Conservation (phyloP, 2,113 vertebrate genomes). For the Forbesichthys agassizii region DNA sequence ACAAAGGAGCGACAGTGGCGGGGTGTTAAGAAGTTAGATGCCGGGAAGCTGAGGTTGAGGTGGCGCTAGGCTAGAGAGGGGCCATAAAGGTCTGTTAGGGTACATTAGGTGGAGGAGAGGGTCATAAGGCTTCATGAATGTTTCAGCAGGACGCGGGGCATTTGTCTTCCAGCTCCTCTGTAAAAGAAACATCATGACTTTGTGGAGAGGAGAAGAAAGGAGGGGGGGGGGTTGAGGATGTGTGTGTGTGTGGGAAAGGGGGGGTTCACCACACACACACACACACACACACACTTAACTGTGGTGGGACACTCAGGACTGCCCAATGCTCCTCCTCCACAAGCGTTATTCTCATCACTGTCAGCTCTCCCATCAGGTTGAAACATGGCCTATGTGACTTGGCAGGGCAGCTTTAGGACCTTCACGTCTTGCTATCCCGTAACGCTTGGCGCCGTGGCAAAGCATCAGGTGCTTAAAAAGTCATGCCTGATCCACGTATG, state of each 20-base stretch:
- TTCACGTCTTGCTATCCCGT: slow-evolving; percentile 22
- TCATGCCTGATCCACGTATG: slow-evolving; percentile 21
- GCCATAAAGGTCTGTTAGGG: slow-evolving; percentile 74
- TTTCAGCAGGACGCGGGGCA: slow-evolving; percentile 67
- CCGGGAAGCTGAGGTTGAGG: slow-evolving; percentile 69
- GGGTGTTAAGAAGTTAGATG: slow-evolving; percentile 75
- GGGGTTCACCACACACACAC: not conserved
- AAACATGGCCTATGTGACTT: slow-evolving; percentile 29
- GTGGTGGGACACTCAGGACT: slow-evolving; percentile 50
- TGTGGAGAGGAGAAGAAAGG: slow-evolving; percentile 19
- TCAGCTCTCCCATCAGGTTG: slow-evolving; percentile 27
- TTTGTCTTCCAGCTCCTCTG: slow-evolving; percentile 58
- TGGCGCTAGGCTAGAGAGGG: slow-evolving; percentile 71
- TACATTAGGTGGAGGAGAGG: slow-evolving; percentile 75
- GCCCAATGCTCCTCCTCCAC: slow-evolving; percentile 20
- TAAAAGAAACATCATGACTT: slow-evolving; percentile 67
- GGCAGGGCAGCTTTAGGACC: slow-evolving; percentile 39
- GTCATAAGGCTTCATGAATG: slow-evolving; percentile 74
- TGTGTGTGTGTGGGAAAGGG: not conserved
- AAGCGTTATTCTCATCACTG: slow-evolving; percentile 44
- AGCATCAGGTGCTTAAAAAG: slow-evolving; percentile 66
- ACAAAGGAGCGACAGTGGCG: slow-evolving; percentile 27
- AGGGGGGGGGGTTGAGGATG: slow-evolving; percentile 10
- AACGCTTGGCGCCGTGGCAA: slow-evolving; percentile 26
- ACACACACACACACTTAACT: slow-evolving; percentile 41